A percentile compares a stretch with the other conserved stretches of the same genome.
These are phyloP conservation scores for Puma concolor DNA, from an alignment of 2,113 vertebrate genomes.

Conservation along the genomic window DNA sequence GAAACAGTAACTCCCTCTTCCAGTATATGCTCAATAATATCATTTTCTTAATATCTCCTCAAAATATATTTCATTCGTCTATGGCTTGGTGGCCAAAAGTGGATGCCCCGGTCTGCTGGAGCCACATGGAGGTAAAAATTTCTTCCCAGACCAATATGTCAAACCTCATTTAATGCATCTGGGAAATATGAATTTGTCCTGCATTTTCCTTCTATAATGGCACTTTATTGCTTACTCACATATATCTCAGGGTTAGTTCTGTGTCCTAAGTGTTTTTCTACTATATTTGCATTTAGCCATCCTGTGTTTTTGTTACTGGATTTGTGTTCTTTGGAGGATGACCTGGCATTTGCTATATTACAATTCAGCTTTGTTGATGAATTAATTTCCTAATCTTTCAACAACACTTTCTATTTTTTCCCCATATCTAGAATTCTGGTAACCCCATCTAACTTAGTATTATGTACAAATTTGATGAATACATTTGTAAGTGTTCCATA, in stretches of 20 bases:
- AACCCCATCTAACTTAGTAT: constrained; percentile 53
- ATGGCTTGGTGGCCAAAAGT: constrained; percentile 12
- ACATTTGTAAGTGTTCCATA: constrained; percentile 54
- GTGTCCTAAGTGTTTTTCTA: constrained; percentile 39
- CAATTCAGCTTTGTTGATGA: constrained; percentile 69
- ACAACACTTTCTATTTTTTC: constrained; percentile 37
- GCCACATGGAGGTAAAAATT: constrained; percentile 43
- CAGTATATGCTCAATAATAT: background rate
- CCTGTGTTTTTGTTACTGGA: constrained; percentile 41
- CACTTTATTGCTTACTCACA: constrained; percentile 63
- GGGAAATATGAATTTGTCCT: constrained; percentile 61
- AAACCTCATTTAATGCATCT: constrained; percentile 48
- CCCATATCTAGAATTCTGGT: constrained; percentile 25
- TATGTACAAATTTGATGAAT: constrained; percentile 50
- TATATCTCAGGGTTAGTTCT: constrained; percentile 63
- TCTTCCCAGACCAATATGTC: constrained; percentile 29
- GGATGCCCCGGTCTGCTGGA: background rate
- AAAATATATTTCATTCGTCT: constrained; percentile 55
- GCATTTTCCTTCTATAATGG: constrained; percentile 55
- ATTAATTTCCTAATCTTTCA: constrained; percentile 66
- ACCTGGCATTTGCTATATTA: constrained; percentile 58
- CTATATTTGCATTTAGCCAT: constrained; percentile 36
- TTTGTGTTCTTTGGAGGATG: constrained; percentile 63
- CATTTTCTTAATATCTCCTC: constrained; percentile 44
- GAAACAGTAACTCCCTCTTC: constrained; percentile 38